These are phyloP conservation scores for Pedionomus torquatus DNA, from an alignment of 2,113 vertebrate species.

Conservation along the genomic window DNA sequence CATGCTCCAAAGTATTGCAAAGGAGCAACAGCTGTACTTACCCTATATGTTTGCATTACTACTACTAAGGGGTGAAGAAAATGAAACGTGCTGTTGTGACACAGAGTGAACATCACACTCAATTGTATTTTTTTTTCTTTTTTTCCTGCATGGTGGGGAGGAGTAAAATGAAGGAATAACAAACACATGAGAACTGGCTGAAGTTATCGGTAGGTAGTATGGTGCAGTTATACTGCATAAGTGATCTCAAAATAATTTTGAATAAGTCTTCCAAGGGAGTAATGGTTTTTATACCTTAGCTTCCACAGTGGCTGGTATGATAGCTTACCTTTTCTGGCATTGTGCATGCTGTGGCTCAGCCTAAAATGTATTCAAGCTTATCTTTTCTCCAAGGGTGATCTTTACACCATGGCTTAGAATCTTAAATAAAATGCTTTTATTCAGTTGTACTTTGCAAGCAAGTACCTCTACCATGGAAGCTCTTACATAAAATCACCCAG, in stretches of 20 bases:
- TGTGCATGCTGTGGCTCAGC: slow-evolving; percentile 6
- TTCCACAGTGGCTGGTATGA: not conserved
- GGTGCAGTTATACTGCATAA: not conserved
- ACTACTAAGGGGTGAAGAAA: not conserved
- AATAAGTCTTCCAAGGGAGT: slow-evolving; percentile 41
- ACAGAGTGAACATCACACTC: not conserved
- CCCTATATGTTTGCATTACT: not conserved
- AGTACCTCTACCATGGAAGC: not conserved
- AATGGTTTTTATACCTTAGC: slow-evolving; percentile 36
- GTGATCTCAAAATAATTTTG: slow-evolving; percentile 33
- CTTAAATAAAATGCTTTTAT: slow-evolving; percentile 38
- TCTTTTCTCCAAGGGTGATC: slow-evolving; percentile 30
- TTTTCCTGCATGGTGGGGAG: not conserved
- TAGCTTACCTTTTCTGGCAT: slow-evolving; percentile 33
- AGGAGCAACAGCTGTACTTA: not conserved
- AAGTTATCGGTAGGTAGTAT: not conserved
- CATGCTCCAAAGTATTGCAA: not conserved
- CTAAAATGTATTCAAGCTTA: slow-evolving; percentile 20
- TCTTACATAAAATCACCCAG: no score
- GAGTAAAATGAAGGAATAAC: not conserved
- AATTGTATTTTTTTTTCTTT: not conserved
- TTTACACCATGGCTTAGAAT: not conserved
- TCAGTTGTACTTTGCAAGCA: slow-evolving; percentile 4
- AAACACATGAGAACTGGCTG: not conserved
- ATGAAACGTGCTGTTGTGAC: not conserved